A percentile compares a stretch with the other conserved stretches of the same genome.
These are phyloP conservation scores for Hylaea fasciaria DNA, from an alignment of 2,888 invertebrate species.

Conservation along the genomic window DNA sequence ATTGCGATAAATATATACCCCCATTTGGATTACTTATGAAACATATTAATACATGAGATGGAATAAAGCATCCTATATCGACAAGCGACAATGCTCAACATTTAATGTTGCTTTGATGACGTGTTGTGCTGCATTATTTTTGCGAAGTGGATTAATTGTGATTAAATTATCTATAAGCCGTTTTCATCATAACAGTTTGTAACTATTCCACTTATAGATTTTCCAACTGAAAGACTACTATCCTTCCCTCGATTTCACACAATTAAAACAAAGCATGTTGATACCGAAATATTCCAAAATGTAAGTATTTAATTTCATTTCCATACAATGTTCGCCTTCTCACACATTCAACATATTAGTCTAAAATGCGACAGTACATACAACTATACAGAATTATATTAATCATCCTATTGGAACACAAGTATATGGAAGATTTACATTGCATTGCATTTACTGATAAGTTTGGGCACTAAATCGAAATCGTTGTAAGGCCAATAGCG, in stretches of 20 bases:
- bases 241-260: constrained; percentile 8
- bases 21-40: too few species aligned
- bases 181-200: background rate
- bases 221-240: background rate
- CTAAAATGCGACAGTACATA: constrained; percentile 15
- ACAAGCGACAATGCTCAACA: too few species aligned
- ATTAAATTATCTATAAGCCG: too few species aligned
- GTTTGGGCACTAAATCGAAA: background rate
- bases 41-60: too few species aligned
- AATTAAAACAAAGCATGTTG: constrained; percentile 22
- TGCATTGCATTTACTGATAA: constrained; percentile 6
- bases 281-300: constrained; percentile 21
- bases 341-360: constrained; percentile 4
- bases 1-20: too few species aligned
- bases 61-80: too few species aligned
- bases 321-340: constrained; percentile 17
- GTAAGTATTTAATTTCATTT: constrained; percentile 20
- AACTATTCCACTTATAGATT: background rate
- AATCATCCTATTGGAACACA: constrained; percentile 15
- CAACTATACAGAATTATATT: constrained; percentile 24
- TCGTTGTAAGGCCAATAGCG: background rate
- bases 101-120: too few species aligned
- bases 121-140: too few species aligned
- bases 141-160: too few species aligned
- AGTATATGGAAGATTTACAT: constrained; percentile 22